Conservation (phyloP, 2,113 vertebrate species). For the Oplegnathus fasciatus region DNA sequence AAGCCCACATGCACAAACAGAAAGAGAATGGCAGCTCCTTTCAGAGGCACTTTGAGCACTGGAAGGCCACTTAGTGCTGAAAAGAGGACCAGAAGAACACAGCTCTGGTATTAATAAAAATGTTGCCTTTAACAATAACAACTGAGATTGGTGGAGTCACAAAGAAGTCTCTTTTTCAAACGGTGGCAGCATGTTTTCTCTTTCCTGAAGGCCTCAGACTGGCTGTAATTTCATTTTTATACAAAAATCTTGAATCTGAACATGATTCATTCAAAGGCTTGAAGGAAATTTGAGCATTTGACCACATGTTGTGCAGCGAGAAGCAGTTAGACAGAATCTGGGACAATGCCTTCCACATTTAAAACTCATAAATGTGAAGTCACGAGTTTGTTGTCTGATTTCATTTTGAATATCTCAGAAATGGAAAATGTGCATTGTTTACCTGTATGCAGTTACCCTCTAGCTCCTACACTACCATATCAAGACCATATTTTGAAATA, state of each 20-base stretch:
- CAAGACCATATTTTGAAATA: too few relatives aligned
- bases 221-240: not conserved
- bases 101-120: not conserved
- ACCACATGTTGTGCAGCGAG: not conserved
- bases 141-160: not conserved
- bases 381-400: too few relatives aligned
- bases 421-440: too few relatives aligned
- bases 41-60: constrained; percentile 2
- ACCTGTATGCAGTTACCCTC: too few relatives aligned
- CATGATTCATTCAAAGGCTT: not conserved
- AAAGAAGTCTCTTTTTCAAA: not conserved
- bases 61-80: not conserved
- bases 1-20: not conserved
- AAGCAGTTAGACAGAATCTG: not conserved
- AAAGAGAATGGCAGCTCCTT: not conserved
- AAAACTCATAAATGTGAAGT: too few relatives aligned
- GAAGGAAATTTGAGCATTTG: not conserved
- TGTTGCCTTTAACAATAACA: not conserved
- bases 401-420: too few relatives aligned
- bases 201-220: not conserved
- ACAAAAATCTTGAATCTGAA: not conserved
- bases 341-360: too few relatives aligned
- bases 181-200: not conserved
- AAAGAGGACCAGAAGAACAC: not conserved
- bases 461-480: too few relatives aligned